phyloP scores from a whole-genome alignment of 2,797 vertebrate genomes.

The Pogoniulus pusillus region DNA sequence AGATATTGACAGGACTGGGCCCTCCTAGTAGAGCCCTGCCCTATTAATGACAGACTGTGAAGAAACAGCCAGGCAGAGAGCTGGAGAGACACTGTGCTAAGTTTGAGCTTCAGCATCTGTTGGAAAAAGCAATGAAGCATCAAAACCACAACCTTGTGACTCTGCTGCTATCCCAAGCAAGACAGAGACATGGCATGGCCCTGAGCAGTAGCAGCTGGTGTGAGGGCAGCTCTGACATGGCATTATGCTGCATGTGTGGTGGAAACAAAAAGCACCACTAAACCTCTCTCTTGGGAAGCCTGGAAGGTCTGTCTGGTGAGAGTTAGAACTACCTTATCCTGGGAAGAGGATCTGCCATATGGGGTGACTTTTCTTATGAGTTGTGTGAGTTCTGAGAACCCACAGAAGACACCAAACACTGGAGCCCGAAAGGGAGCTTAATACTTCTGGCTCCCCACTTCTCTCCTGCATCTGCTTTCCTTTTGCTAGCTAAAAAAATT shows the following conservation, averaged over 20 bases:
- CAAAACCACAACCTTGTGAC: neutral
- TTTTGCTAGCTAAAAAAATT: neutral
- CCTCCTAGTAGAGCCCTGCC: too few species aligned
- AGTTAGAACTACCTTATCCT: neutral
- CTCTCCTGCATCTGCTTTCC: neutral
- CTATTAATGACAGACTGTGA: neutral
- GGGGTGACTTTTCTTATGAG: neutral
- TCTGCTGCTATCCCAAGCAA: neutral
- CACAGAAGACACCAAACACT: neutral
- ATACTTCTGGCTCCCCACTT: neutral
- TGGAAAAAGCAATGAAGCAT: neutral
- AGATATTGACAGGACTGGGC: too few species aligned
- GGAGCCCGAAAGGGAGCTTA: neutral
- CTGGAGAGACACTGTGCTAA: neutral
- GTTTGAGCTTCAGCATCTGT: neutral
- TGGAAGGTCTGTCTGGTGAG: neutral
- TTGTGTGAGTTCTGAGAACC: neutral
- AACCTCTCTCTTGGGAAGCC: neutral
- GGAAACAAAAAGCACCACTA: neutral
- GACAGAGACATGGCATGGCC: accelerated
- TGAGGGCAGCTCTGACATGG: neutral
- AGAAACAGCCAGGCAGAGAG: neutral
- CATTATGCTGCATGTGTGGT: neutral
- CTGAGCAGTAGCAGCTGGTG: neutral
- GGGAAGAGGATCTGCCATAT: neutral